Percentiles rank a stretch among this genome's conserved stretches.
phyloP scores from a whole-genome alignment of 2,888 invertebrate genomes.

The Trilocha varians region DNA sequence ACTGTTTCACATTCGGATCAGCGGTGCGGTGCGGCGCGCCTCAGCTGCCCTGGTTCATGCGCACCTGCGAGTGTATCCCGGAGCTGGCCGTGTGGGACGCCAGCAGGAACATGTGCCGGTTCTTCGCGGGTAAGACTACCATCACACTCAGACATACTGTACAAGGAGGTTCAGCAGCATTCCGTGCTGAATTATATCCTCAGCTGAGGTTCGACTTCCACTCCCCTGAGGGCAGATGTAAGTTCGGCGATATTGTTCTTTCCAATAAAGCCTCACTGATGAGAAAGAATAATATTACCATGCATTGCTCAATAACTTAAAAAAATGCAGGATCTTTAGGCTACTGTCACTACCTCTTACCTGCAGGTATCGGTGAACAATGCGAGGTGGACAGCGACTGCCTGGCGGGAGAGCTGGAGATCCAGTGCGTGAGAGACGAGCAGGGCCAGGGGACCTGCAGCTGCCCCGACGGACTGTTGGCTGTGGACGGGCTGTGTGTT shows the following conservation, averaged over 20 bases:
- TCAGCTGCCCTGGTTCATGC: conserved; percentile 26
- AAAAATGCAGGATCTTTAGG: neutral
- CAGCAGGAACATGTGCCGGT: conserved; percentile 35
- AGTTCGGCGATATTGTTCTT: too few species aligned
- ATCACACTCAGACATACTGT: too few species aligned
- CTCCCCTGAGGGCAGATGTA: too few species aligned
- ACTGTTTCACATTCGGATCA: conserved; percentile 53
- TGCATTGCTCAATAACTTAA: too few species aligned
- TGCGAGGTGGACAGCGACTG: conserved; percentile 51
- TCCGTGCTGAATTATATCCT: too few species aligned
- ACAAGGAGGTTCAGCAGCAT: too few species aligned
- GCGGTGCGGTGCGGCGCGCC: conserved; percentile 34
- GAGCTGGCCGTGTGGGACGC: conserved; percentile 46
- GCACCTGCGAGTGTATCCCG: conserved; percentile 41
- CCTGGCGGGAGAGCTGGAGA: conserved; percentile 45
- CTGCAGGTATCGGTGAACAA: conserved; percentile 45
- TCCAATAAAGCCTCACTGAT: neutral
- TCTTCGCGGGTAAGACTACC: conserved; percentile 51
- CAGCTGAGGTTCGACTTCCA: too few species aligned
- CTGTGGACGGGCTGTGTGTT: conserved; percentile 40
- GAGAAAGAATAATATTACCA: neutral
- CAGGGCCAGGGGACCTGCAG: conserved; percentile 35
- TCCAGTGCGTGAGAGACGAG: conserved; percentile 31
- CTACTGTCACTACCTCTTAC: neutral
- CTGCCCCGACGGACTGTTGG: conserved; percentile 35